Evolutionary conservation across 1,140 invertebrate species (phyloP), one percentile per base, ranked within the genome.

Genomic region (Mesaphorura yosii): DNA sequence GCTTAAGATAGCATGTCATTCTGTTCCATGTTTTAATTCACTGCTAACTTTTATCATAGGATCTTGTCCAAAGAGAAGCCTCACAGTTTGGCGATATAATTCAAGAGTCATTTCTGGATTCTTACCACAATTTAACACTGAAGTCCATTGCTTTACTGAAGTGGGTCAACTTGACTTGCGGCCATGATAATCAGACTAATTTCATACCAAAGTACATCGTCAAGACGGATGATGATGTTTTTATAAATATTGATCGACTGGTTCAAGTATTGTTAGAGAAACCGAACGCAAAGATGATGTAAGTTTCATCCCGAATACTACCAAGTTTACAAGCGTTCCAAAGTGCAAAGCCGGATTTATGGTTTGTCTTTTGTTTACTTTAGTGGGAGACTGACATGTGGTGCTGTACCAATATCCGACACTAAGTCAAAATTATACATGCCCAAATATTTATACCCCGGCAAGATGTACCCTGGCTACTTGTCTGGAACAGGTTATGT

Each of bases 91-190:
- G 80, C 25, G 90, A 96, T 68, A 80, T 96, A n/a, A 82, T 96
- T 34, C 85, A 92, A 70, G 88, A 90, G 68, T 78, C 79, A 48
- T 94, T 92, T 66, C 65, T 83, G 12, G 91, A 96, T 68, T 81
- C 83, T 1, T 95, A 95, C 68, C 86, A 88, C 66, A 95, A 96
- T 76, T 72, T 95, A 45, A 94, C 89, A 0, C 67, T 93, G 6
- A 95, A 95, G 67, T 85, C 83, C 17, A 77, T 88, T 15, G 81
- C 88, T 77, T 76, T 88, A 68, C 69, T 92, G 38, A 89, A 90
- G 67, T 86, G 86, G 80, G 64, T 65, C 5, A 62, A 64, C 23
- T 34, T 59, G 22, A 63, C 51, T 20, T 63, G 57, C 44, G 49
- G 39, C 17, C 7, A 17, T 44, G 40, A 49, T 17, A 55, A 55